Percentiles rank a stretch among this genome's conserved stretches.
phyloP scores from a whole-genome alignment of 2,888 invertebrate genomes.

The Cheilosia grossa region DNA sequence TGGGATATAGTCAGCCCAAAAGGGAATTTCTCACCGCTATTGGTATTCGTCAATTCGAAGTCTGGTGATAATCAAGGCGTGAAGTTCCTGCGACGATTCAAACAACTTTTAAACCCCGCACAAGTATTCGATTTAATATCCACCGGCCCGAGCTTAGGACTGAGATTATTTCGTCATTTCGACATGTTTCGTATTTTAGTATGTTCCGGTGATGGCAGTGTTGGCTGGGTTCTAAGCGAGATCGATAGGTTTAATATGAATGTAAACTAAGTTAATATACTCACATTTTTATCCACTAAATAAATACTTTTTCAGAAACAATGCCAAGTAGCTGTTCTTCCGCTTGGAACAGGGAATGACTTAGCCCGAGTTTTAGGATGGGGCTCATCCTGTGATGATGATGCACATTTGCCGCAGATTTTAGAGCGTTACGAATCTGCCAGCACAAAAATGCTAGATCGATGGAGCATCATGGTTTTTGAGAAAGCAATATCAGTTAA shows the following conservation, averaged over 20 bases:
- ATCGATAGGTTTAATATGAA: conserved; percentile 97
- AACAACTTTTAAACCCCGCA: conserved; percentile 97
- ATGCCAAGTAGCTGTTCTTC: conserved; percentile 97
- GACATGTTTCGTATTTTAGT: conserved; percentile 97
- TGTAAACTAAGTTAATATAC: conserved; percentile 85
- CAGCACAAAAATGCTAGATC: conserved; percentile 98
- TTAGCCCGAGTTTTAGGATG: conserved; percentile 97
- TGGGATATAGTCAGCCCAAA: conserved; percentile 93
- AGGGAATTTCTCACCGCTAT: conserved; percentile 87
- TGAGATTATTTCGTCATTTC: conserved; percentile 96
- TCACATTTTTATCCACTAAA: background rate
- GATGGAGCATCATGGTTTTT: conserved; percentile 98
- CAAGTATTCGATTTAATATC: conserved; percentile 98
- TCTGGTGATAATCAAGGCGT: conserved; percentile 99
- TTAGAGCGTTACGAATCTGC: conserved; percentile 97
- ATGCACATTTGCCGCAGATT: conserved; percentile 94
- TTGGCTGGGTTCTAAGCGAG: conserved; percentile 98
- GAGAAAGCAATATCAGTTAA: conserved; percentile 88
- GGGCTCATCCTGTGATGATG: conserved; percentile 98
- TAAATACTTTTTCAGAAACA: conserved; percentile 86
- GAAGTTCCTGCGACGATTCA: conserved; percentile 96
- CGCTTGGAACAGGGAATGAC: conserved; percentile 98
- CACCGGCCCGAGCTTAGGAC: conserved; percentile 91
- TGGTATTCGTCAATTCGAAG: conserved; percentile 99
- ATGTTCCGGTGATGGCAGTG: conserved; percentile 98